These are phyloP conservation scores for Brenthis daphne DNA, from an alignment of 2,888 invertebrate genomes.

Conservation along the genomic window DNA sequence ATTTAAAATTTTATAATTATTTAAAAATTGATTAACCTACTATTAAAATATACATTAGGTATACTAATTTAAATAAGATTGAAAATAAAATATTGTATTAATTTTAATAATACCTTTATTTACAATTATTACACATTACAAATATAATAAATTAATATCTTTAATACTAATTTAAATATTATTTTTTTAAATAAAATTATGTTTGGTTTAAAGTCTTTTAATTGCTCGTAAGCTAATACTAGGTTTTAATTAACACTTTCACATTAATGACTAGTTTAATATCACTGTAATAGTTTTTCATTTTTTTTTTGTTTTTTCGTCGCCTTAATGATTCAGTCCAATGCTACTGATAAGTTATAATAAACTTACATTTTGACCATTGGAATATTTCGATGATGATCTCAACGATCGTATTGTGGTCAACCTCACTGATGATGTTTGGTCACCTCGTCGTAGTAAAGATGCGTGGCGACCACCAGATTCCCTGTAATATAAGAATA, in stretches of 20 bases:
- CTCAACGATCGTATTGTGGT: slow-evolving; percentile 68
- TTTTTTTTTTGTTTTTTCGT: neutral
- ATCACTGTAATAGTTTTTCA: slow-evolving; percentile 12
- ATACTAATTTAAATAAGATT: neutral
- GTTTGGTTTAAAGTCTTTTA: neutral
- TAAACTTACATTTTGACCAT: slow-evolving; percentile 66
- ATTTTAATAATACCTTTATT: slow-evolving; percentile 4
- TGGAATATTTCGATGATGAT: slow-evolving; percentile 69
- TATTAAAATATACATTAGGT: too few species aligned
- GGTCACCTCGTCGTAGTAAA: slow-evolving; percentile 66
- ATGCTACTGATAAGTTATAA: slow-evolving; percentile 56
- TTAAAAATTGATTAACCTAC: too few species aligned
- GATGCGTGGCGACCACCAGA: slow-evolving; percentile 72
- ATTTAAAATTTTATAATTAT: too few species aligned
- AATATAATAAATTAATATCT: too few species aligned
- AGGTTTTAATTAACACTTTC: slow-evolving; percentile 4
- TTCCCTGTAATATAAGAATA: slow-evolving; percentile 56
- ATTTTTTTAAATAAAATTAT: neutral
- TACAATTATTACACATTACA: neutral
- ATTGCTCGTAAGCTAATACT: neutral
- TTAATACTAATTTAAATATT: neutral
- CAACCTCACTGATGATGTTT: slow-evolving; percentile 68
- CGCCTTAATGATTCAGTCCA: neutral
- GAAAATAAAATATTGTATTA: neutral
- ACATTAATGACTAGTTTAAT: slow-evolving; percentile 33